Base-by-base conservation (phyloP, 2,113 vertebrate species). In the Odontesthes bonariensis region DNA sequence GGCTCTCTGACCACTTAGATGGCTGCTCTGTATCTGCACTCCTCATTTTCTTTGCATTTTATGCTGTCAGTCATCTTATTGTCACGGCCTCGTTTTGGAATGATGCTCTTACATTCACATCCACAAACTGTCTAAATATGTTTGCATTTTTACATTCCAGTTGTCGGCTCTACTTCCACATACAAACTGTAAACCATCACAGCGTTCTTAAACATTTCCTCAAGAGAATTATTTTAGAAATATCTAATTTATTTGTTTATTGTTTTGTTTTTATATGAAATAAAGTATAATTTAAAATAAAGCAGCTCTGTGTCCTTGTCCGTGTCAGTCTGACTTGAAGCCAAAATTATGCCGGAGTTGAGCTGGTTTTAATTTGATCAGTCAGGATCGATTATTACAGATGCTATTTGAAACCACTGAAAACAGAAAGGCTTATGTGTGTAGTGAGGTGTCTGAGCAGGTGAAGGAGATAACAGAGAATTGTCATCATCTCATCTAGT, bases 231-330 rank as follows among this genome's bases (percentile, higher is more conserved):
- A 93, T 93, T 94, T 91, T 93, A 94, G 93, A 94, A 93, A 94
- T 94, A 94, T 92, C 86, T 94, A 94, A 95, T 94, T 95, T 94
- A 94, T 95, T 95, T 94, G 93, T 94, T 93, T 92, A 92, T 93
- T 92, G 88, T 94, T 92, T 90, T 92, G 87, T 91, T 94, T 93
- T 95, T 94, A 91, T 93, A 95, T 94, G 89, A 94, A 94, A 95
- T 94, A 94, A 94, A 93, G 90, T 93, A 93, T 94, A 94, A 94
- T 95, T 94, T 95, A 93, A 95, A 94, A 91, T 83, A 76, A 85
- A 75, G 59, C 13, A n/a, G 63, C 62, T 38, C 12, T 10, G 27
- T 44, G n/a, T 79, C 27, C 35, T 20, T 7, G 11, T 63, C 13
- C 61, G 6, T 69, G 14, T 54, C 22, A 55, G n/a, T 31, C 17